Base-by-base conservation (phyloP, 30 jellyfish, hydroid and myxozoan species). In the Aurelia sp. region DNA sequence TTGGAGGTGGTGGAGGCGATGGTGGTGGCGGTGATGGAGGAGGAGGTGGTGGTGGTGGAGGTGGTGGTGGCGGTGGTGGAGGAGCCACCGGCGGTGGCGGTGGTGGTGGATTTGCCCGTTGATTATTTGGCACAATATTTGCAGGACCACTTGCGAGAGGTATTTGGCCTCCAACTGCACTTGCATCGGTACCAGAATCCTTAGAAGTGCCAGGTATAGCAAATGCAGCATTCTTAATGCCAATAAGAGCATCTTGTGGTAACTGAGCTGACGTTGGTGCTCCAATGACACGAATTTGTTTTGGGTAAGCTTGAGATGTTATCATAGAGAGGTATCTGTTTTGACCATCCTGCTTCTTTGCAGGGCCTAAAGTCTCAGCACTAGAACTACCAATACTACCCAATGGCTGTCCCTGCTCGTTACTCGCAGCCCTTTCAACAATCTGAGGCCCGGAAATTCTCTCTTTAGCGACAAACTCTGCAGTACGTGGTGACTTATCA, bases 171-270 rank as follows among this genome's bases (percentile, higher is more conserved):
- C 12, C 64, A 22, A 8, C 31, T 21, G 81, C 37, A 40, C 3
- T 30, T 7, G 57, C 12, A 27, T 48, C 68, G 8, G 71, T 15
- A 8, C 85, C 92, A 18, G 71, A 21, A 16, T 82, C 92, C 6
- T 82, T 53, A 51, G 86, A 11, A 20, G 15, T 59, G 21, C 85
- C 92, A 69, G 61, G 31, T 12, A 71, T 19, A 9, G 86, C 85
- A 82, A 82, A 68, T 3, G 92, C 92, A 41, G 92, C 92, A 70
- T 82, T 75, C 35, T 71, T 22, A 6, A 82, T 82, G 23, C 92
- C 92, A 19, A 20, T 65, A 3, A 82, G 20, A n/a, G 92, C 85
- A 68, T 53, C 44, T 35, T 71, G 79, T 13, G 71, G 78, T 41
- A 82, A 20, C 55, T 44, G 55, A 44, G 55, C 13, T 44, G 55